Conservation (phyloP, 2,113 vertebrate genomes). For the Erinaceus europaeus region DNA sequence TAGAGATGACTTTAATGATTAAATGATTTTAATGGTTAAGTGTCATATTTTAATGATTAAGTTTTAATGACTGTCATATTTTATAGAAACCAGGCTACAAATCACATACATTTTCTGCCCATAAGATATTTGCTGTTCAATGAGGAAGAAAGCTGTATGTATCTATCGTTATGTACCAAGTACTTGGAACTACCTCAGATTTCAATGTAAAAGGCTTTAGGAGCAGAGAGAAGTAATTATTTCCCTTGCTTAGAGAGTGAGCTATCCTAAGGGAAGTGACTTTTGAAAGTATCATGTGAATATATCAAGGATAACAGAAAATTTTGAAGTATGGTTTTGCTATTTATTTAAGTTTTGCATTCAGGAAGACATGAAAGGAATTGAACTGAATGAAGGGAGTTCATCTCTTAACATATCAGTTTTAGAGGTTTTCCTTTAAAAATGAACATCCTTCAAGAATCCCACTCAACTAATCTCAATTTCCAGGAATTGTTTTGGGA, state of each 20-base stretch:
- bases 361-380: background rate
- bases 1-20: slow-evolving; percentile 2
- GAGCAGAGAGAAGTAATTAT: background rate
- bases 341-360: background rate
- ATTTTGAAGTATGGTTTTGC: slow-evolving; percentile 13
- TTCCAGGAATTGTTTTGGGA: background rate
- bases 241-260: background rate
- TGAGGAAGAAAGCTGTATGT: background rate
- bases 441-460: background rate
- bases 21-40: no score
- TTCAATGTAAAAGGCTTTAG: background rate
- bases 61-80: no score
- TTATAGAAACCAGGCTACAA: no score
- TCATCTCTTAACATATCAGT: background rate
- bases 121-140: background rate
- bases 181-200: background rate
- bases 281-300: background rate
- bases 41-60: no score
- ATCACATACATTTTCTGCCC: slow-evolving; percentile 42
- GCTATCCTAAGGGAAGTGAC: background rate
- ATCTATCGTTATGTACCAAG: background rate
- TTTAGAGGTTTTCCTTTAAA: background rate
- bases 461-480: background rate
- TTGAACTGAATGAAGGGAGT: background rate
- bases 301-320: background rate